Conservation (phyloP, 1,140 invertebrate species). For the Drosophila triauraria region DNA sequence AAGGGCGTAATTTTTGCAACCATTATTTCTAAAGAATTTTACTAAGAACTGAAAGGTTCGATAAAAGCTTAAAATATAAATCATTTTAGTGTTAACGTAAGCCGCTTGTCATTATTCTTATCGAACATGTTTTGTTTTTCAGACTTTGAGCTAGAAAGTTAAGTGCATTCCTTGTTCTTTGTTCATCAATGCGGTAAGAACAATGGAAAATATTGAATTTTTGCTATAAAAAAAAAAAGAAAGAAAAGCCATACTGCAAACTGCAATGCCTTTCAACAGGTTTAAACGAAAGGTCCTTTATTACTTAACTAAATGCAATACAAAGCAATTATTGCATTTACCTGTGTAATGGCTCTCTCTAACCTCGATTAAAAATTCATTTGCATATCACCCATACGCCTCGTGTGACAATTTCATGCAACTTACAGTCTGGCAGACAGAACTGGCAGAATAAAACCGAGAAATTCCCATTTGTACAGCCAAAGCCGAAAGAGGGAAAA, state of each 20-base stretch:
- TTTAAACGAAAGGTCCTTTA: slow-evolving; percentile 4
- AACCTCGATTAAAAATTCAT: slow-evolving; percentile 51
- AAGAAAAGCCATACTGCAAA: background rate
- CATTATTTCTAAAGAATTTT: background rate
- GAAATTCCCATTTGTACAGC: slow-evolving; percentile 17
- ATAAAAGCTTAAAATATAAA: too few relatives aligned
- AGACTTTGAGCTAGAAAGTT: background rate
- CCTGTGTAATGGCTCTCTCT: slow-evolving; percentile 35
- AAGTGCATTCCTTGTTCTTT: background rate
- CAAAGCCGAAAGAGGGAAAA: slow-evolving; percentile 29
- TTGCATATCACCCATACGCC: slow-evolving; percentile 53
- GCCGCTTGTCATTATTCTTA: background rate
- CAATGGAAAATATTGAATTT: background rate
- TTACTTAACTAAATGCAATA: slow-evolving; percentile 27
- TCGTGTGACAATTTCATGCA: slow-evolving; percentile 36
- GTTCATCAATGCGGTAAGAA: background rate
- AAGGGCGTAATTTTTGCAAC: background rate
- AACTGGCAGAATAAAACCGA: slow-evolving; percentile 20
- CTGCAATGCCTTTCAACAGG: background rate
- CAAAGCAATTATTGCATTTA: slow-evolving; percentile 39
- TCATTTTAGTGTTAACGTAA: background rate
- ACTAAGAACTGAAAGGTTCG: too few relatives aligned
- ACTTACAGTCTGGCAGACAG: slow-evolving; percentile 16
- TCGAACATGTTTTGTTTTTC: background rate
- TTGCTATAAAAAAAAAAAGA: background rate